Evolutionary conservation across 1,140 invertebrate genomes (phyloP), one percentile per base, ranked within the genome.

Genomic region (Scaptodrosophila lebanonensis): DNA sequence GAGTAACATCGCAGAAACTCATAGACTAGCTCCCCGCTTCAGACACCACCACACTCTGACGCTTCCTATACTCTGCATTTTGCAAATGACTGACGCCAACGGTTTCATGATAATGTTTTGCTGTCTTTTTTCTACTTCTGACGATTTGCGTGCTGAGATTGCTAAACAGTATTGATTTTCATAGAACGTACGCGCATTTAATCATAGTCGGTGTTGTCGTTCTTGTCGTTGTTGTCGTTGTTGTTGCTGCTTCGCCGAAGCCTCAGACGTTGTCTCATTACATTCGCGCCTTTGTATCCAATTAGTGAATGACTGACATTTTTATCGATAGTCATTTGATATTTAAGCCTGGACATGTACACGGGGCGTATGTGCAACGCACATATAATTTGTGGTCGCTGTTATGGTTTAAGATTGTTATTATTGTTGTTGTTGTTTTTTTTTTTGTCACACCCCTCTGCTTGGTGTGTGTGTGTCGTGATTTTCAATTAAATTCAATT

Each of bases 91-190:
- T 53, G 60, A 44, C 45, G 56, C 48, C 71, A 75, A 75, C 70
- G 63, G 58, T 62, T 56, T 59, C 39, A 36, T 25, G 27, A 13
- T 25, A 27, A 9, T 36, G 40, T 8, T 30, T 17, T n/a, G 12
- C 20, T 4, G 11, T 18, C 20, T 15, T 29, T 22, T 5, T 33
- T 16, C 15, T 38, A 15, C 16, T 35, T 17, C 51, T 52, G 40
- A 16, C 44, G 40, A 60, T 68, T 77, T 77, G 72, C 73, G 68
- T 76, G 71, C 50, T 35, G 51, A 56, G 66, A 76, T 66, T 76
- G 42, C 66, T 72, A 52, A 72, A 45, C 59, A 65, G 73, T 72
- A 77, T 77, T 68, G 64, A 77, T 72, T 77, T 73, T 52, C 35
- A 40, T 66, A 53, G 30, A 43, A 54, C 38, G 59, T 40, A 25